Evolutionary conservation across 2,888 invertebrate genomes (phyloP).

Genomic region (Troides helena): DNA sequence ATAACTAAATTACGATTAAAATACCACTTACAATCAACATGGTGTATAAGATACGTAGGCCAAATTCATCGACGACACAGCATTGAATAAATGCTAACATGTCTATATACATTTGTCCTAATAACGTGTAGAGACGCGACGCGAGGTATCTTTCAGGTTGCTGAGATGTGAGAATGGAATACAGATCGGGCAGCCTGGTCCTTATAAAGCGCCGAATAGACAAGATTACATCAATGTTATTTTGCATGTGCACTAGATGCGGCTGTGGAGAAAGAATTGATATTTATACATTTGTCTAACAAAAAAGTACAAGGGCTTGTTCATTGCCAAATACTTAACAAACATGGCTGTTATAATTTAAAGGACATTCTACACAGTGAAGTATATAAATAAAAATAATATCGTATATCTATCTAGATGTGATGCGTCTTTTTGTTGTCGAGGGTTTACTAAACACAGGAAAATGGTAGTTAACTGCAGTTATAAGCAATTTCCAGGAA

Average conservation of each 20-base stretch:
- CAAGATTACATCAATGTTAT: constrained; percentile 42
- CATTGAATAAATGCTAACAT: constrained; percentile 48
- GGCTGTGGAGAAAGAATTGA: constrained; percentile 31
- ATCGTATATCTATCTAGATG: too few relatives aligned
- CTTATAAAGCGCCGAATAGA: constrained; percentile 55
- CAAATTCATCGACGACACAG: constrained; percentile 46
- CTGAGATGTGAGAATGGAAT: constrained; percentile 38
- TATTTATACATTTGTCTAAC: too few relatives aligned
- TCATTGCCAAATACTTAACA: too few relatives aligned
- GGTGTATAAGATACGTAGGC: constrained; percentile 43
- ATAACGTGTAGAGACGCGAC: constrained; percentile 51
- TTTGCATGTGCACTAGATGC: constrained; percentile 40
- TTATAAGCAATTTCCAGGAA: too few relatives aligned
- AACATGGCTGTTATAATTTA: too few relatives aligned
- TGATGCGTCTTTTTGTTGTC: too few relatives aligned
- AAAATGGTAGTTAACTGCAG: too few relatives aligned
- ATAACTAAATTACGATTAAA: too few relatives aligned
- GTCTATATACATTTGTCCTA: constrained; percentile 52
- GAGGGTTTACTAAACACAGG: too few relatives aligned
- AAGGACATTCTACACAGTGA: too few relatives aligned
- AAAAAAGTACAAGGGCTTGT: too few relatives aligned
- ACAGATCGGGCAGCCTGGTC: constrained; percentile 46
- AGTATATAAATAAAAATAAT: too few relatives aligned
- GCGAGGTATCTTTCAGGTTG: constrained; percentile 39
- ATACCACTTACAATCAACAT: constrained; percentile 48